These are phyloP conservation scores for Gila robusta DNA, from an alignment of 2,797 vertebrate species.

Conservation along the genomic window DNA sequence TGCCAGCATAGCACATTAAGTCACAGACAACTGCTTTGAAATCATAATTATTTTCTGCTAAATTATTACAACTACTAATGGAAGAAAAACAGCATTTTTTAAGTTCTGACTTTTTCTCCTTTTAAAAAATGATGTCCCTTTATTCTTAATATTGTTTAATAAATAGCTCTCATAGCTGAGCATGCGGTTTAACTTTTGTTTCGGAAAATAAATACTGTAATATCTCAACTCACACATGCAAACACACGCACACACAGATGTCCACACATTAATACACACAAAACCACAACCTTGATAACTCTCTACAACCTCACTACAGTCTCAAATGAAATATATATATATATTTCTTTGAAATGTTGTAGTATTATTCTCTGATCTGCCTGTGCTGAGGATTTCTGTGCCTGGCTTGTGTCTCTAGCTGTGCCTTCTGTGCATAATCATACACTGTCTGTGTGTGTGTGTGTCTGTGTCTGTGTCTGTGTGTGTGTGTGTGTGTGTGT, in stretches of 20 bases:
- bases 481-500: conserved; percentile 23
- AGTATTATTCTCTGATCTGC: conserved; percentile 5
- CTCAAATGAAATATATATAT: background rate
- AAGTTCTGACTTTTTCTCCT: background rate
- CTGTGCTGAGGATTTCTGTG: conserved; percentile 65
- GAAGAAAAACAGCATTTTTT: background rate
- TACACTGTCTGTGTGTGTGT: background rate
- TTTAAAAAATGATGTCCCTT: background rate
- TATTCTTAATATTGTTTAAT: background rate
- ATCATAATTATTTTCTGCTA: background rate
- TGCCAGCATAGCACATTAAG: background rate
- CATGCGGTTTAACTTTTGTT: conserved; percentile 79
- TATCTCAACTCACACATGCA: conserved; percentile 59
- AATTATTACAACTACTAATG: background rate
- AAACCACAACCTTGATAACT: conserved; percentile 30
- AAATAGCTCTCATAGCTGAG: conserved; percentile 69
- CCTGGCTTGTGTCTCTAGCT: conserved; percentile 72
- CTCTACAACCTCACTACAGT: conserved; percentile 11
- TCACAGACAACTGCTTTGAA: conserved; percentile 19
- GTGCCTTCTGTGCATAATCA: conserved; percentile 46
- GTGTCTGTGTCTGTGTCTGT: conserved; percentile 38
- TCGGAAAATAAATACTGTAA: conserved; percentile 71
- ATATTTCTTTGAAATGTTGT: background rate
- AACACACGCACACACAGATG: conserved; percentile 63
- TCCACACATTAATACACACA: conserved; percentile 40